Base-by-base conservation (phyloP, 2,113 vertebrate genomes). In the Gila orcuttii region DNA sequence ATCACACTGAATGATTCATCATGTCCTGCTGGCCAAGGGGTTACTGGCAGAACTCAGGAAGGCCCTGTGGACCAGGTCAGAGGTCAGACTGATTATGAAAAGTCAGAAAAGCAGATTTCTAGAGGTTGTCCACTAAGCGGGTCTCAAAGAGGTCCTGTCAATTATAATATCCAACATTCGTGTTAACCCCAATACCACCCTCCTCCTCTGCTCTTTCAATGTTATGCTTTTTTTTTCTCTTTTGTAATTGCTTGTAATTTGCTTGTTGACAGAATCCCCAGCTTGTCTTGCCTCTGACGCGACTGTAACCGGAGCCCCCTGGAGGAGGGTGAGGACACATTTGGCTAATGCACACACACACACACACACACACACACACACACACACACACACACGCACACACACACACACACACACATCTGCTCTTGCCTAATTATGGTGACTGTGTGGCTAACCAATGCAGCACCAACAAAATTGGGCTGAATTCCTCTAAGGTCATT, bases 181-280 rank as follows among this genome's bases (percentile, higher is more conserved):
- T 87, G 88, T 88, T 79, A 85, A 88, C 86, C 77, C 73, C 45
- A 33, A 47, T 60, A 42, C 52, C 50, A 88, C 86, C 92, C 91
- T 91, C 86, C 90, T 81, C 87, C 82, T 91, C 78, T 89, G 87
- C 89, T 86, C 90, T 90, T 93, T 95, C 90, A 94, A 94, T 93
- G 93, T 95, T 95, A 94, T 95, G 93, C 92, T 28, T 28, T 92
- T 94, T 92, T 39, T 94, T 92, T 90, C 92, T 93, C 90, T 79
- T 39, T 88, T 31, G 92, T 94, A 95, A 95, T 94, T 92, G 94
- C 91, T 92, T 87, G 94, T 93, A 91, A 93, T 93, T 92, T 94
- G 87, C 92, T 86, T 88, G 89, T 88, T 90, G 94, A 94, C 93
- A 94, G 71, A 15, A 95, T 95, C 94, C 91, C 92, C 39, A 93